Evolutionary conservation across 2,888 invertebrate genomes (phyloP), one percentile per base, ranked within the genome.

Genomic region (Sympetrum striolatum): DNA sequence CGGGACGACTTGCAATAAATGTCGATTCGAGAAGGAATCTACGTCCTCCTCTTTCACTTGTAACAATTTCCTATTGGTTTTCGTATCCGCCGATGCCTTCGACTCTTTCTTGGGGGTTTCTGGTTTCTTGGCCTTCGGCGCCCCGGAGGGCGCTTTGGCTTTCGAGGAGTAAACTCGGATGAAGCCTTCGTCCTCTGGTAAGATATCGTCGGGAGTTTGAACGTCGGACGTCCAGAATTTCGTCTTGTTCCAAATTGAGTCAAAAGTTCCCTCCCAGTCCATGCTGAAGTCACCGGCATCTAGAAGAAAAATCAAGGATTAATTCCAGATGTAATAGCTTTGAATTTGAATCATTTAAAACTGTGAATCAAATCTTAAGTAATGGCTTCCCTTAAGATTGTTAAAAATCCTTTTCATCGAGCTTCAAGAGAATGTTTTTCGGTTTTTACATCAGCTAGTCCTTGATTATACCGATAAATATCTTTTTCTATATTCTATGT

Each of bases 101-200:
- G 35, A 22, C 14, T 25, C 53, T 58, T 18, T 31, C 73, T 31
- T 35, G 8, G 58, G 2, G 4, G 58, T 1, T 6, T 31, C 53
- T 35, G 73, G 73, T 25, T 53, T 31, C 15, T 60, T 44, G 79
- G 3, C 39, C 31, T 25, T 82, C 37, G 73, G 25, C 73, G 15
- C 37, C 86, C n/a, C n/a, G 86, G 60, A n/a, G 86, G 35, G 37
- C 58, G 60, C 15, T 37, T 53, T 22, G 82, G 37, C 86, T 18
- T 86, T 5, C 3, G 35, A 37, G 37, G 58, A 15, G 14, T 53
- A 14, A 0, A 86, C 60, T 22, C 64, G 86, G 37, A 86, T 60
- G 64, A 86, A 86, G 22, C 86, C 86, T 60, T 86, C 86, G 39
- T 86, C 86, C 35, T 86, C 86, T 18, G 86, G 86, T 8, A 86